Conservation (phyloP, 30 jellyfish, hydroid and myxozoan genomes). For the Phacellophora camtschatica region DNA sequence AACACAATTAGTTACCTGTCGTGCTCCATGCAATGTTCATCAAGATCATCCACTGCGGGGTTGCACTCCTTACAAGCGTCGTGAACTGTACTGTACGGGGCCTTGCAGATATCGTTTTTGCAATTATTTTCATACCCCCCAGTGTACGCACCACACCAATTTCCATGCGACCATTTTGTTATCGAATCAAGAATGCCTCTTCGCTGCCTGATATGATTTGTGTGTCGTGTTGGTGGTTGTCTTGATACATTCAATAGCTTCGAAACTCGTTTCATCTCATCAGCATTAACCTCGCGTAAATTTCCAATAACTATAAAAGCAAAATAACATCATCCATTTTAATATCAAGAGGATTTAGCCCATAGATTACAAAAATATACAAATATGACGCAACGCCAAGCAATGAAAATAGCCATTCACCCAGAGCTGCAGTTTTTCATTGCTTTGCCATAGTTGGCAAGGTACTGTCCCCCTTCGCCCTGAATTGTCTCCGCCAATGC, state of each 20-base stretch:
- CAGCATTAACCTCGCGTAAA: conserved; percentile 1
- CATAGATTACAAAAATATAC: too few species aligned
- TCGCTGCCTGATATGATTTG: conserved; percentile 28
- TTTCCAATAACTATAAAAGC: conserved; percentile 26
- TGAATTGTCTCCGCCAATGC: too few species aligned
- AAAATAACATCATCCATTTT: too few species aligned
- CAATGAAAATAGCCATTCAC: too few species aligned
- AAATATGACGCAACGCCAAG: too few species aligned
- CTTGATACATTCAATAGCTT: neutral
- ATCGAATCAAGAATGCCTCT: conserved; percentile 47
- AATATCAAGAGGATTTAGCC: too few species aligned
- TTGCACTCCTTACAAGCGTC: conserved; percentile 58
- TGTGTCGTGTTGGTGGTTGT: neutral
- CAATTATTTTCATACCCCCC: conserved; percentile 79
- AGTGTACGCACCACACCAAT: conserved; percentile 83
- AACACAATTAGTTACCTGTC: conserved; percentile 60
- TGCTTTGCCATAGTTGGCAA: too few species aligned
- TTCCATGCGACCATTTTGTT: conserved; percentile 78
- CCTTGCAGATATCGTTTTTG: conserved; percentile 50
- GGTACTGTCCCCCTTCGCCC: too few species aligned
- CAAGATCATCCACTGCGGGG: conserved; percentile 54
- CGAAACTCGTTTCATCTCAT: conserved; percentile 2
- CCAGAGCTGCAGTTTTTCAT: too few species aligned
- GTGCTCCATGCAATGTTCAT: conserved; percentile 76
- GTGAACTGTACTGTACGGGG: conserved; percentile 46